These are phyloP conservation scores for Formica selysi DNA, from an alignment of 1,140 invertebrate genomes.

Conservation along the genomic window DNA sequence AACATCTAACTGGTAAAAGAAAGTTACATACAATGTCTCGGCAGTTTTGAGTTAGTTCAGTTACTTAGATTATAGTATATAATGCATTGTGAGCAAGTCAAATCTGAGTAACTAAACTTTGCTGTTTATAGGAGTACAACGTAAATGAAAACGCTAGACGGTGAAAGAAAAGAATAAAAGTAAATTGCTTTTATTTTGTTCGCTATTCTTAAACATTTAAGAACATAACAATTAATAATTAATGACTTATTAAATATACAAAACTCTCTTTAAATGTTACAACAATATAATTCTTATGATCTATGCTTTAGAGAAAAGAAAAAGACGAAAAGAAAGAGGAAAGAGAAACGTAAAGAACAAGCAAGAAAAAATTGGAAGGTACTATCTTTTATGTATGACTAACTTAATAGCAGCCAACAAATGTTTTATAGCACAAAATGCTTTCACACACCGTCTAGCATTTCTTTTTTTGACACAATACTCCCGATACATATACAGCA, in stretches of 20 bases:
- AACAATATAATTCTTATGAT: constrained; percentile 42
- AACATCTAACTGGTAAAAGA: constrained; percentile 71
- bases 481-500: constrained; percentile 78
- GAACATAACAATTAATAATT: constrained; percentile 62
- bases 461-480: constrained; percentile 73
- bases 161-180: constrained; percentile 55
- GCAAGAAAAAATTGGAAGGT: constrained; percentile 5
- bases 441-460: constrained; percentile 70
- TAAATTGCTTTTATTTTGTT: constrained; percentile 18
- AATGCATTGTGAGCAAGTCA: constrained; percentile 66
- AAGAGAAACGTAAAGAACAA: neutral
- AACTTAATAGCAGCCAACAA: constrained; percentile 44
- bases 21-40: constrained; percentile 75
- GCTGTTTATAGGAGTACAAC: constrained; percentile 76
- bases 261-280: constrained; percentile 48
- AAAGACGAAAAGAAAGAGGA: neutral
- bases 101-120: constrained; percentile 81
- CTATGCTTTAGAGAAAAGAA: constrained; percentile 18
- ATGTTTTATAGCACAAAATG: constrained; percentile 54
- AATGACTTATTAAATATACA: constrained; percentile 27
- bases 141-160: constrained; percentile 75
- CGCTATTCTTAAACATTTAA: constrained; percentile 69
- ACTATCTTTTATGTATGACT: constrained; percentile 21
- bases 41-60: constrained; percentile 80
- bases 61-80: constrained; percentile 75